A percentile compares a stretch with the other conserved stretches of the same genome.
These are phyloP conservation scores for Rugalucina vietnamica DNA, from an alignment of 2,888 invertebrate species.

Conservation along the genomic window DNA sequence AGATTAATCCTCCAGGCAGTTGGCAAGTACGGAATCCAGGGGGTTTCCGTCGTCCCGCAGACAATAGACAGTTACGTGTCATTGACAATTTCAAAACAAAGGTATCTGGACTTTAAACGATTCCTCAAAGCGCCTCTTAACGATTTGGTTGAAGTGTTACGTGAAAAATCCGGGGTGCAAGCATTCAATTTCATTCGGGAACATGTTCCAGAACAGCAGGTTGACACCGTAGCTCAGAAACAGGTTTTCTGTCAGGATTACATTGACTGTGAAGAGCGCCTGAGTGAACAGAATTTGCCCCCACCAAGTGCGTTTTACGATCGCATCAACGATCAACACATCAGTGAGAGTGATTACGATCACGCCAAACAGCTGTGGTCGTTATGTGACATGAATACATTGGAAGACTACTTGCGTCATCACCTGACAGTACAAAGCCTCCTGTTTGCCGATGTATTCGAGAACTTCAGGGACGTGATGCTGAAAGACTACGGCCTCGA, in stretches of 20 bases:
- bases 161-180: background rate
- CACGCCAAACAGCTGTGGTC: background rate
- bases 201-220: background rate
- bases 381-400: background rate
- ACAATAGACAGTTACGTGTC: slow-evolving; percentile 9
- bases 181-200: background rate
- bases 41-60: background rate
- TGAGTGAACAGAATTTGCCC: background rate
- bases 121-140: background rate
- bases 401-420: background rate
- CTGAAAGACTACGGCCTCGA: background rate
- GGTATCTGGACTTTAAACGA: slow-evolving; percentile 4
- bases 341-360: background rate
- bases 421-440: background rate
- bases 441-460: background rate
- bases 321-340: background rate
- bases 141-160: background rate
- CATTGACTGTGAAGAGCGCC: background rate
- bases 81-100: background rate
- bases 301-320: background rate
- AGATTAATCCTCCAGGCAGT: background rate
- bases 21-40: background rate
- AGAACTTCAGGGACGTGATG: background rate
- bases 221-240: background rate
- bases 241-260: background rate